These are phyloP conservation scores for Epinephelus cyanopodus DNA, from an alignment of 2,113 vertebrate genomes.

Conservation along the genomic window DNA sequence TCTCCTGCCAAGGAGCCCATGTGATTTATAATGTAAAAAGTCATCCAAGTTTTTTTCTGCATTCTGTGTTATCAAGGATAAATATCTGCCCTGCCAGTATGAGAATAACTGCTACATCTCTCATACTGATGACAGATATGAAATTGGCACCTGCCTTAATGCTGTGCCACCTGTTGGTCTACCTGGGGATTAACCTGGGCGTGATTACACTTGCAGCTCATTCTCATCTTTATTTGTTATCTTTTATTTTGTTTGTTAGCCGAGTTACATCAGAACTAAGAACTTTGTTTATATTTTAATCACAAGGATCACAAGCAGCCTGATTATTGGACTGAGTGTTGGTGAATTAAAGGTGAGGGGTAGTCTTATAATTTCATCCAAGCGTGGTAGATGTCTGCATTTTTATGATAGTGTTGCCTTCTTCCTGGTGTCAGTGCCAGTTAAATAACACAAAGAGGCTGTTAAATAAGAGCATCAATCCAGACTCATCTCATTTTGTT, in stretches of 20 bases:
- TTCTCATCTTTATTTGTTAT: background rate
- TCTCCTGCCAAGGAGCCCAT: background rate
- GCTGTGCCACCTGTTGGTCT: slow-evolving; percentile 7
- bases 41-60: background rate
- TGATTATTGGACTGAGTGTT: background rate
- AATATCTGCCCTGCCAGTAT: background rate
- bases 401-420: background rate
- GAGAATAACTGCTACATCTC: slow-evolving; percentile 7
- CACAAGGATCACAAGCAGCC: slow-evolving; percentile 3
- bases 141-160: slow-evolving; percentile 3
- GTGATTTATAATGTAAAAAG: slow-evolving; percentile 2
- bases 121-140: background rate
- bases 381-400: background rate
- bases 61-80: background rate
- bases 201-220: slow-evolving; percentile 14
- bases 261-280: background rate
- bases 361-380: background rate
- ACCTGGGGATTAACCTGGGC: background rate
- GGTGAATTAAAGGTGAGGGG: background rate
- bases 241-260: background rate
- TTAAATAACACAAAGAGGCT: background rate
- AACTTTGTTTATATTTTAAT: background rate
- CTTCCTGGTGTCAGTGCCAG: background rate
- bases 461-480: background rate
- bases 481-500: background rate